Evolutionary conservation across 2,888 invertebrate genomes (phyloP).

Genomic region (Seira sanloemensis): DNA sequence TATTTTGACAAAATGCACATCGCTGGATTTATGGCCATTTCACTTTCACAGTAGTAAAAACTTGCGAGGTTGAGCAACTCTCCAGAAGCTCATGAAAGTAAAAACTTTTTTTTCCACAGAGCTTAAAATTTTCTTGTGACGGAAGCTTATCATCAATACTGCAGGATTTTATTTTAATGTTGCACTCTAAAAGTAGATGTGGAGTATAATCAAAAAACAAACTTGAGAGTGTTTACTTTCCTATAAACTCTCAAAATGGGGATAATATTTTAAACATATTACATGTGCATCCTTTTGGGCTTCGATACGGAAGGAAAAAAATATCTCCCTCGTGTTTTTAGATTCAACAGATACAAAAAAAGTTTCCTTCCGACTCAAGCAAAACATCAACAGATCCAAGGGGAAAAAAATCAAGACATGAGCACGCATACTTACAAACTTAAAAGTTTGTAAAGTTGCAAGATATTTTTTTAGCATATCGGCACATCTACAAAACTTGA

Average conservation of each 20-base stretch:
- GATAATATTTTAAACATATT: neutral
- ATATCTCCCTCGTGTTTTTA: neutral
- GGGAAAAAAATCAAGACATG: neutral
- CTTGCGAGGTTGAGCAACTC: neutral
- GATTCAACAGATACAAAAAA: conserved; percentile 30
- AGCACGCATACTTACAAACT: neutral
- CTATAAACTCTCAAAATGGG: neutral
- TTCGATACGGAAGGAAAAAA: neutral
- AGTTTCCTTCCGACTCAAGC: no score
- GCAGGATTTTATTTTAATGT: neutral
- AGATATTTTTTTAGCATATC: neutral
- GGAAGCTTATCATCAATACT: no score
- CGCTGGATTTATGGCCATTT: neutral
- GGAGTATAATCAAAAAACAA: neutral
- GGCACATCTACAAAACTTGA: no score
- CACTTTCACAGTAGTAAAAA: neutral
- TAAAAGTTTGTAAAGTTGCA: neutral
- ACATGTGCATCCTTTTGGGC: neutral
- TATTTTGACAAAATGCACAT: neutral
- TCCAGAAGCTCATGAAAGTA: neutral
- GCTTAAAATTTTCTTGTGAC: no score
- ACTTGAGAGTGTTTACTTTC: neutral
- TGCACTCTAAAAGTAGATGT: neutral
- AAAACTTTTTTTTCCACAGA: neutral
- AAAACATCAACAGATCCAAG: conserved; percentile 26